Conservation (phyloP, 2,888 invertebrate genomes). For the Loripinus fragilis region DNA sequence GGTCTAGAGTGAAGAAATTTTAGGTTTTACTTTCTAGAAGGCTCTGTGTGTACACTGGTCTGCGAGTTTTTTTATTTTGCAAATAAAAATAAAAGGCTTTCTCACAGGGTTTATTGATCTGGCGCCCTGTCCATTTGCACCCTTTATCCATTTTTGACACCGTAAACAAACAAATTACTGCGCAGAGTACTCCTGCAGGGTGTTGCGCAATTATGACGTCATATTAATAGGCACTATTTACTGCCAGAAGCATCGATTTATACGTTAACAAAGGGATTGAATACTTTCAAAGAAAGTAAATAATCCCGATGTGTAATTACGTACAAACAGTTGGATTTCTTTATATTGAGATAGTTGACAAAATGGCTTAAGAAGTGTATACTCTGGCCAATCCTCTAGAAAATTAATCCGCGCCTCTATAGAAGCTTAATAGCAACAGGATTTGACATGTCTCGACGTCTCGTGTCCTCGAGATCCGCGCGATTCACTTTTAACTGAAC, state of each 20-base stretch:
- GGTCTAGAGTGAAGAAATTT: too few relatives aligned
- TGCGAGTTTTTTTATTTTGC: too few relatives aligned
- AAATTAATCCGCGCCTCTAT: background rate
- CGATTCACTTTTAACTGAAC: too few relatives aligned
- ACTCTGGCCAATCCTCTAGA: background rate
- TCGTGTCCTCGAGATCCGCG: too few relatives aligned
- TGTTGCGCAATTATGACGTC: background rate
- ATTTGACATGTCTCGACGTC: too few relatives aligned
- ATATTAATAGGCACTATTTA: background rate
- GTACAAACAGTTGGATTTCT: background rate
- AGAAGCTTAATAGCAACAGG: background rate
- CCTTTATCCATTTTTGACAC: background rate
- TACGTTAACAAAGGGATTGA: background rate
- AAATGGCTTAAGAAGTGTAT: background rate
- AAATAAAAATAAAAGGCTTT: too few relatives aligned
- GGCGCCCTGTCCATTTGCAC: slow-evolving; percentile 2
- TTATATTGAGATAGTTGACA: background rate
- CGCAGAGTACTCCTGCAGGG: background rate
- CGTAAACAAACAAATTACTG: background rate
- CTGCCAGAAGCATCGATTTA: background rate
- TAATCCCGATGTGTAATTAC: background rate
- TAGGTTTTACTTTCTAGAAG: too few relatives aligned
- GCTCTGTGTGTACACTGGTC: too few relatives aligned
- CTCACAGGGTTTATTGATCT: too few relatives aligned
- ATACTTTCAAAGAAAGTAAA: background rate